A percentile compares a stretch with the other conserved stretches of the same genome.
phyloP scores from a whole-genome alignment of 2,888 invertebrate species.

The Drosophila pseudotakahashii region DNA sequence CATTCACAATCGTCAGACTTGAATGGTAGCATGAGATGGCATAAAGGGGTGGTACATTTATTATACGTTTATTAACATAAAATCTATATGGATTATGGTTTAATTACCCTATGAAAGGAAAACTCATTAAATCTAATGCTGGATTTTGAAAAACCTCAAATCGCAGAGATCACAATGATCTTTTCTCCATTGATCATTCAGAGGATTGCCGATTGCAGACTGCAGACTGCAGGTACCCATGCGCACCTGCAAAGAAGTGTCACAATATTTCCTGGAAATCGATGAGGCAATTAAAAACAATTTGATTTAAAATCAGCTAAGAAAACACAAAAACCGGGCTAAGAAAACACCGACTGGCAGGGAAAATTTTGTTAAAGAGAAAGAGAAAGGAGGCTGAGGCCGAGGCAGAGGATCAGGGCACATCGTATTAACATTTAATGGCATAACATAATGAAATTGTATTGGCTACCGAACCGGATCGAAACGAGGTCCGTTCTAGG shows the following conservation, averaged over 20 bases:
- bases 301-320: constrained; percentile 75
- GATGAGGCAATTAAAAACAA: constrained; percentile 70
- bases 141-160: too few species aligned
- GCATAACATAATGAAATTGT: constrained; percentile 76
- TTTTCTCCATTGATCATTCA: constrained; percentile 1
- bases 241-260: constrained; percentile 44
- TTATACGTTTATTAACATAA: not conserved
- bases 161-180: not conserved
- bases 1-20: constrained; percentile 26
- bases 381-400: constrained; percentile 37
- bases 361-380: not conserved
- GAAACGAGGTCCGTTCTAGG: constrained; percentile 16
- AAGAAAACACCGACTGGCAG: constrained; percentile 2
- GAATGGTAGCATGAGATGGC: constrained; percentile 26
- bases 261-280: constrained; percentile 68
- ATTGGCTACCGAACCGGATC: constrained; percentile 45
- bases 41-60: not conserved
- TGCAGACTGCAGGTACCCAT: constrained; percentile 6
- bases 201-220: constrained; percentile 4
- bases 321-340: constrained; percentile 54
- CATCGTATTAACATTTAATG: constrained; percentile 65
- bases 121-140: not conserved
- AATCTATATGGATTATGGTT: not conserved
- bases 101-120: not conserved
- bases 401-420: constrained; percentile 11